Evolutionary conservation across 2,888 invertebrate genomes (phyloP).

Genomic region (Chironomus riparius): DNA sequence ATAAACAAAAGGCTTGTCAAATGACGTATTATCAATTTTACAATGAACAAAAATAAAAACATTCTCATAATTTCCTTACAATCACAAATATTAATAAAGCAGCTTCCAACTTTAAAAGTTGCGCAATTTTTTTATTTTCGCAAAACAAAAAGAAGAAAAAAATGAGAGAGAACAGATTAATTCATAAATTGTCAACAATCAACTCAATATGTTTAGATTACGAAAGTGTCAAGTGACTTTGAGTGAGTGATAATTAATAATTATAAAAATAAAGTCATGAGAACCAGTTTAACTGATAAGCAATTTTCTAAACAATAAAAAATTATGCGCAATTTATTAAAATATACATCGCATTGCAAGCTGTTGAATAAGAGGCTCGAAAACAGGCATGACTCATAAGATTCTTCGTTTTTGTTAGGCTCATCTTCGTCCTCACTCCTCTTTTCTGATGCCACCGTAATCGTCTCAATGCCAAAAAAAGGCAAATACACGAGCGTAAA

Average conservation of each 20-base stretch:
- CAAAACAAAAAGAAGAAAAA: not conserved
- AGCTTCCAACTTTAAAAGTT: not conserved
- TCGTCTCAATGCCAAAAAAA: conserved; percentile 21
- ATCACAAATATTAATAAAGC: not conserved
- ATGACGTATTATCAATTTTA: not conserved
- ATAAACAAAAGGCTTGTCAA: not conserved
- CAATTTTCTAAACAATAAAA: not conserved
- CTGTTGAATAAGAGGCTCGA: not conserved
- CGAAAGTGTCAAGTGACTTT: conserved; percentile 10
- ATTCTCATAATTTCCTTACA: not conserved
- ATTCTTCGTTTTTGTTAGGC: not conserved
- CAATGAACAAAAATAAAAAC: no score
- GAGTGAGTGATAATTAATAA: not conserved
- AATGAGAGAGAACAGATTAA: not conserved
- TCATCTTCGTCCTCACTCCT: not conserved
- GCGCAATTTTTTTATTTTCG: not conserved
- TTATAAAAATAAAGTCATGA: not conserved
- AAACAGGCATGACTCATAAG: not conserved
- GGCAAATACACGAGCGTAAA: not conserved
- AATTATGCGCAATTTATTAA: not conserved
- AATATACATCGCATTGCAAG: not conserved
- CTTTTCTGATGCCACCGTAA: not conserved
- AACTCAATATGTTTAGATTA: conserved; percentile 4
- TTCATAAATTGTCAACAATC: not conserved
- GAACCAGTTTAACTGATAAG: not conserved